Base-by-base conservation (phyloP, 2,888 invertebrate species). In the Adelognathus sp. region DNA sequence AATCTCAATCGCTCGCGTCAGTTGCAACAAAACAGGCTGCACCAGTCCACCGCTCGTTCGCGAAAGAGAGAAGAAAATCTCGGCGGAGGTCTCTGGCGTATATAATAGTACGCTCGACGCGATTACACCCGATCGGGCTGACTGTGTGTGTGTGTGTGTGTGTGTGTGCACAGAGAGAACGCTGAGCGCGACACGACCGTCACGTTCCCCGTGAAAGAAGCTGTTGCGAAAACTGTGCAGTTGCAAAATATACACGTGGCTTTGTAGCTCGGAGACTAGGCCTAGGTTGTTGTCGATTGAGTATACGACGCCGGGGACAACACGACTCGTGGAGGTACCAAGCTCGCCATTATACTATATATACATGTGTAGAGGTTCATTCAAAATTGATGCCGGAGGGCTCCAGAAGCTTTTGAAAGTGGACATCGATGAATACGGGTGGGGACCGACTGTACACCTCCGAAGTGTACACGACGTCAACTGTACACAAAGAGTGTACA, bases 161-260 rank as follows among this genome's bases (percentile, higher is more conserved):
- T n/a, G n/a, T n/a, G n/a, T n/a, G n/a, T n/a, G 71, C 74, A 76
- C 73, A 36, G 36, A 36, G 70, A 44, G 41, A 18, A 24, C 41
- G 46, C 33, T 56, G 58, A 56, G 54, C 56, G 60, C 72, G 46
- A 75, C 73, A 73, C 70, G 60, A 67, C 29, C 81, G 79, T 81
- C 79, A 82, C 73, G 81, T 81, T 66, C 69, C 78, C 73, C 81
- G 79, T 81, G 84, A 83, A 83, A 85, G 83, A 83, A 82, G 82
- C 79, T 69, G 61, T 86, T 86, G 84, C 86, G 85, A 86, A 86
- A 86, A 80, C 36, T 81, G 69, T 74, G 58, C 80, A 77, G 81
- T 86, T 86, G 86, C 86, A 82, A 86, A 86, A n/a, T n/a, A 86
- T 84, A 74, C 79, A 77, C 76, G 75, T 76, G 81, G 73, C 79